Percentiles rank a stretch among this genome's conserved stretches.
These are phyloP conservation scores for Phyllotreta striolata DNA, from an alignment of 2,888 invertebrate species.

Conservation along the genomic window DNA sequence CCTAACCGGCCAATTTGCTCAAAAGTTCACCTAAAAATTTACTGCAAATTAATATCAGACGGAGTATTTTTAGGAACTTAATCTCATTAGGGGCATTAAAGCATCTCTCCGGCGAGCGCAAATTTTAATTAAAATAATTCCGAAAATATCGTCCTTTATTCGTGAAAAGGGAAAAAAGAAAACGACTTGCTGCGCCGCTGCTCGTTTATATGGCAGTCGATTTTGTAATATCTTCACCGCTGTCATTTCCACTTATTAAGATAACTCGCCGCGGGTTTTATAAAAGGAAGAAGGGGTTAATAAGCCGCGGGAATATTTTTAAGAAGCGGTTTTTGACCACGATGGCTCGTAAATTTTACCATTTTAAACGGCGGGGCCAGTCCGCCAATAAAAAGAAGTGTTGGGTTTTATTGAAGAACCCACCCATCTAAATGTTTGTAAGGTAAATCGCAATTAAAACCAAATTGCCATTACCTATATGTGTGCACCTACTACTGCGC, in stretches of 20 bases:
- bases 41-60: constrained; percentile 49
- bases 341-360: constrained; percentile 22
- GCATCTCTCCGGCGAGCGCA: neutral
- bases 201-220: constrained; percentile 17
- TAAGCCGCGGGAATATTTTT: constrained; percentile 20
- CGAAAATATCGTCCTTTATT: no score
- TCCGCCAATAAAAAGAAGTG: constrained; percentile 19
- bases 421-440: neutral
- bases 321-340: constrained; percentile 21
- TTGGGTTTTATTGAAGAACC: constrained; percentile 1
- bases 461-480: no score
- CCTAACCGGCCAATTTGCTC: constrained; percentile 47
- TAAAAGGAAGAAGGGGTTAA: constrained; percentile 27
- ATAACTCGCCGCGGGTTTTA: constrained; percentile 32
- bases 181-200: constrained; percentile 5
- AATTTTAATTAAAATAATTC: no score
- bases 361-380: constrained; percentile 11
- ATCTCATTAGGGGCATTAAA: constrained; percentile 4
- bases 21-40: constrained; percentile 51
- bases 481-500: no score
- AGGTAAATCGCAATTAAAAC: no score
- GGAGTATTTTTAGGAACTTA: constrained; percentile 1
- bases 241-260: constrained; percentile 36
- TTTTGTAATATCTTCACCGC: constrained; percentile 31
- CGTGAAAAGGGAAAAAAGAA: no score